Evolutionary conservation across 2,888 invertebrate species (phyloP).

Genomic region (Drosophila ochracea): DNA sequence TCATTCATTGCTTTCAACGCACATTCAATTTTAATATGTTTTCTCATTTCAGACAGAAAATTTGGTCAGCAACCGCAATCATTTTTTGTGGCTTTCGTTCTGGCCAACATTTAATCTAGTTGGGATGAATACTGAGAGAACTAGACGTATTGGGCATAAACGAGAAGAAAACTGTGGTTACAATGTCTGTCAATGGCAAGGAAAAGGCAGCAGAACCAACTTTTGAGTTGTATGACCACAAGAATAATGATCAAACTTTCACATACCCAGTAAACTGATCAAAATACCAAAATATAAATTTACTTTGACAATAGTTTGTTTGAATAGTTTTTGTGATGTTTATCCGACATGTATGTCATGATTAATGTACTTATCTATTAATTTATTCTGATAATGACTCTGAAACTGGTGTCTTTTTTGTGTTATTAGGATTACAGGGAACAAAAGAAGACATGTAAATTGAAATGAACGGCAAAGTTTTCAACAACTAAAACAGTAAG

Average conservation of each 20-base stretch:
- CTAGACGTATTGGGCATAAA: conserved; percentile 35
- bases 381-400: not conserved
- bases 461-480: conserved; percentile 75
- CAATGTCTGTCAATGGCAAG: conserved; percentile 47
- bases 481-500: conserved; percentile 24
- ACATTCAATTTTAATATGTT: conserved; percentile 47
- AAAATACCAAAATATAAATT: not conserved
- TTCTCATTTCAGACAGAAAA: conserved; percentile 10
- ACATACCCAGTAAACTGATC: conserved; percentile 10
- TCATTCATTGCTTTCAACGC: conserved; percentile 24
- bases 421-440: conserved; percentile 20
- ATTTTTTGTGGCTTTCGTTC: conserved; percentile 53
- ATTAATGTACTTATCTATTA: not conserved
- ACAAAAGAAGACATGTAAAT: conserved; percentile 53
- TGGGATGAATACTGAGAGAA: conserved; percentile 20
- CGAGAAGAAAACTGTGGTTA: conserved; percentile 51
- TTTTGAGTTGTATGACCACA: conserved; percentile 22
- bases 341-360: not conserved
- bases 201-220: conserved; percentile 20
- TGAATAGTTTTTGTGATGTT: not conserved
- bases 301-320: not conserved
- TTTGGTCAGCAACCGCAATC: conserved; percentile 56
- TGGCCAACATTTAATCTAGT: conserved; percentile 39
- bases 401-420: not conserved
- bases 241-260: not conserved